Base-by-base conservation (phyloP, 2,113 vertebrate species). In the Catharus minimus region DNA sequence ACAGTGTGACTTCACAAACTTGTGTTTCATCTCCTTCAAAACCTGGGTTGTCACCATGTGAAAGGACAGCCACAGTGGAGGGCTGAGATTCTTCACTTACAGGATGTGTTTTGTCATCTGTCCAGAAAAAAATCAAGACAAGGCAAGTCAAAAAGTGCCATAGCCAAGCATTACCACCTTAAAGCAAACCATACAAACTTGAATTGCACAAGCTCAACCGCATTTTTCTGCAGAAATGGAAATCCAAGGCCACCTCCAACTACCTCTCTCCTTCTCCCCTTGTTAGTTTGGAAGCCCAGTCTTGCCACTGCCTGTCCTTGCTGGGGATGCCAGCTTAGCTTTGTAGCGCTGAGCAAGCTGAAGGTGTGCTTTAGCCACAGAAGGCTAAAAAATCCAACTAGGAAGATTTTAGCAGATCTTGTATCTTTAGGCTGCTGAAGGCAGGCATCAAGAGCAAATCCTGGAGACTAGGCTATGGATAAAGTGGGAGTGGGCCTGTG, bases 31-130 rank as follows among this genome's bases (percentile, higher is more conserved):
- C 98, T 73, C 81, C 97, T 97, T 99, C 98, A 93, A 99, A 99
- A 66, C 97, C 98, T 64, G 97, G 97, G 96, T 99, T 99, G 97
- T 98, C 98, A 96, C 98, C 95, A 3, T 87, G 98, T 72, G 98
- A 97, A 88, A 97, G 95, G 17, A 94, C 82, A 41, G 96, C 92
- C 74, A 96, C 92, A 33, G 95, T 57, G 27, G 97, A 86, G 47
- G 93, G 93, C 76, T 95, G 96, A 61, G 96, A 82, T 71, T 97
- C 95, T 32, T 96, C 97, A 77, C 95, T 97, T 67, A 98, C 97
- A 64, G 97, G 86, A 86, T 88, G 97, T 21, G 74, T 86, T 46
- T 97, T 95, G 87, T 97, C 97, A 96, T 83, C 98, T 98, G 93
- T 68, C 44, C 74, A 80, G 61, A 67, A 78, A 26, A 76, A 89